These are phyloP conservation scores for Perca fluviatilis DNA, from an alignment of 2,113 vertebrate species.

Conservation along the genomic window DNA sequence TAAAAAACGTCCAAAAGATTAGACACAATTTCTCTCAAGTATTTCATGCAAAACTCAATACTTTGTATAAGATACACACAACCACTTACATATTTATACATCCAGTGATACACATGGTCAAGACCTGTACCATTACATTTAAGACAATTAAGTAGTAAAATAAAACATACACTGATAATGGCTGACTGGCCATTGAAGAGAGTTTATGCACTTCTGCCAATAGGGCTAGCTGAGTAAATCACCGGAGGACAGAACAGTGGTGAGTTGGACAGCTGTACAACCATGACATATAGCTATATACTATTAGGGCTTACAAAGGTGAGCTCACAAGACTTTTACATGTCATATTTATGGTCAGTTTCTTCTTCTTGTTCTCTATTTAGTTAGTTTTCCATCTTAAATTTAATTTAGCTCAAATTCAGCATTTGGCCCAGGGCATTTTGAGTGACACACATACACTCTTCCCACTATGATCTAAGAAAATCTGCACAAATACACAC, in stretches of 20 bases:
- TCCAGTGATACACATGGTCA: background rate
- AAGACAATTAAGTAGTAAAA: background rate
- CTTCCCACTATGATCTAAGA: conserved; percentile 46
- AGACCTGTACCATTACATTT: background rate
- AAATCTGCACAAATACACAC: conserved; percentile 57
- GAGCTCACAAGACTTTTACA: conserved; percentile 9
- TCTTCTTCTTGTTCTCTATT: background rate
- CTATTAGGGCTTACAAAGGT: background rate
- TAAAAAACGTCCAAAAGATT: conserved; percentile 24
- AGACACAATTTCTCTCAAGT: background rate
- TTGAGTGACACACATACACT: conserved; percentile 17
- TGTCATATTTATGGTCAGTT: background rate
- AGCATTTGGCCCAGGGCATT: conserved; percentile 34
- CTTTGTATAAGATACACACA: background rate
- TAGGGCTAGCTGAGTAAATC: background rate
- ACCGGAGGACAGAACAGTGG: background rate
- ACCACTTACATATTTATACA: background rate
- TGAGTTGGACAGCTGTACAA: background rate
- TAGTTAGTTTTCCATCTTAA: background rate
- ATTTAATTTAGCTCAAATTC: background rate
- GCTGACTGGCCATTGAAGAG: background rate
- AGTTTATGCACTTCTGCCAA: background rate
- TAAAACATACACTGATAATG: background rate
- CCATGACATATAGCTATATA: background rate
- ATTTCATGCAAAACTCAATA: conserved; percentile 5